Evolutionary conservation across 2,888 invertebrate species (phyloP), one percentile per base, ranked within the genome.

Genomic region (Pristionchus japonicus): DNA sequence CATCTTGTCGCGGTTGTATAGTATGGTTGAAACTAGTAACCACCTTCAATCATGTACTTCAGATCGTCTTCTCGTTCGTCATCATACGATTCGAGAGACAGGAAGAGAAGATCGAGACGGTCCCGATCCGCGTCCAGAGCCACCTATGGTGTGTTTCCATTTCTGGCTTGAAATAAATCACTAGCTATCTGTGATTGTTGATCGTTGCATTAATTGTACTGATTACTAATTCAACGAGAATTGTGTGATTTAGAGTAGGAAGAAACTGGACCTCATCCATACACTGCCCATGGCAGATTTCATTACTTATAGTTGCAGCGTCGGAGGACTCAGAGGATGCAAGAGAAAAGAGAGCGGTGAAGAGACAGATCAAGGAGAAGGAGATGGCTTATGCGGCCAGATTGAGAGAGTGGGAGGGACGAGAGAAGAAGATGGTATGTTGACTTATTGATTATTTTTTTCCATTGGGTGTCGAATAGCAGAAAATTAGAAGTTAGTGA

Each of bases 331-430:
- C 89, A 40, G 93, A 93, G 3, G 93, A 92, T 87, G 92, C 91
- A 17, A 88, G 91, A 47, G 93, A 92, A 74, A 89, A 90, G 61
- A 87, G 90, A 15, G 34, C 47, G 0, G 89, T 91, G 23, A 90
- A 91, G 87, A 88, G 90, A 57, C 84, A 89, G 84, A 40, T 93
- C 49, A 91, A 91, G 88, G 91, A 91, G 86, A 93, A 92, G 88
- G 93, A 94, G 88, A 89, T 89, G 67, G 91, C 90, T 31, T 94
- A 94, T 87, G 87, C 90, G 40, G 89, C 88, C 43, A 90, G 93
- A 17, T 89, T 94, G 82, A 91, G 91, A 89, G 96, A 96, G 52
- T 98, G 98, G 98, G 98, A 98, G 95, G 96, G 96, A 0, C 96
- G 98, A 90, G 98, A 98, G 95, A 88, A 89, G 67, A 88, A 83